phyloP scores from a whole-genome alignment of 2,113 vertebrate species.

The Rutilus rutilus region DNA sequence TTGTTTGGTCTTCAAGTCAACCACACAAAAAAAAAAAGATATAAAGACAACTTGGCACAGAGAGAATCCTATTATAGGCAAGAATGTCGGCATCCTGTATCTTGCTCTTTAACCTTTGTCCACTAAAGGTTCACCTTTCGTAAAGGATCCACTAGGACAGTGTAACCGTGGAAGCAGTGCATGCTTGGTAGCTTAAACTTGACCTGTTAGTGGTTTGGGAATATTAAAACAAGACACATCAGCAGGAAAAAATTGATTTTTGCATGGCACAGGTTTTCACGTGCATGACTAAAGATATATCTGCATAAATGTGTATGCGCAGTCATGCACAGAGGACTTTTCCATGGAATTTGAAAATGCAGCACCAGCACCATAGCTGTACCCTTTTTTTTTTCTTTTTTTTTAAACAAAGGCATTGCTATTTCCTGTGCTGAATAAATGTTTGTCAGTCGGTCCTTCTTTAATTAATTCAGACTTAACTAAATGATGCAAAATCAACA shows the following conservation, averaged over 20 bases:
- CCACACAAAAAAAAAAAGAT: not conserved
- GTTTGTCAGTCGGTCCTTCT: not conserved
- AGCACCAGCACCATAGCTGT: conserved; percentile 9
- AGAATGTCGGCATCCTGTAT: conserved; percentile 24
- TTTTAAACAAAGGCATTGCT: not conserved
- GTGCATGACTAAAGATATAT: not conserved
- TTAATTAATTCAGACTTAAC: not conserved
- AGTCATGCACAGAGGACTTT: conserved; percentile 15
- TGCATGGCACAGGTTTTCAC: conserved; percentile 13
- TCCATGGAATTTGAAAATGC: not conserved
- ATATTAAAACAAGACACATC: conserved; percentile 39
- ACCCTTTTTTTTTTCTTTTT: not conserved
- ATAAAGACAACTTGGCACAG: conserved; percentile 25
- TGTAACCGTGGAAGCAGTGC: conserved; percentile 61
- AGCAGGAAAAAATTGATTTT: conserved; percentile 43
- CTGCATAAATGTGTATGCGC: not conserved
- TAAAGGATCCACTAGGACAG: conserved; percentile 50
- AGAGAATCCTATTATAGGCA: conserved; percentile 33
- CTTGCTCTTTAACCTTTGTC: conserved; percentile 28
- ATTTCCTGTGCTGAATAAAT: not conserved
- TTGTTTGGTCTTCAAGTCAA: conserved; percentile 51
- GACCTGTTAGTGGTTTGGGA: conserved; percentile 50
- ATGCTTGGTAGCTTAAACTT: conserved; percentile 48
- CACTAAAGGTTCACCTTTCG: conserved; percentile 38
- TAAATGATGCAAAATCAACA: not conserved